Evolutionary conservation across 2,888 invertebrate genomes (phyloP).

Genomic region (Ectemnius lituratus): DNA sequence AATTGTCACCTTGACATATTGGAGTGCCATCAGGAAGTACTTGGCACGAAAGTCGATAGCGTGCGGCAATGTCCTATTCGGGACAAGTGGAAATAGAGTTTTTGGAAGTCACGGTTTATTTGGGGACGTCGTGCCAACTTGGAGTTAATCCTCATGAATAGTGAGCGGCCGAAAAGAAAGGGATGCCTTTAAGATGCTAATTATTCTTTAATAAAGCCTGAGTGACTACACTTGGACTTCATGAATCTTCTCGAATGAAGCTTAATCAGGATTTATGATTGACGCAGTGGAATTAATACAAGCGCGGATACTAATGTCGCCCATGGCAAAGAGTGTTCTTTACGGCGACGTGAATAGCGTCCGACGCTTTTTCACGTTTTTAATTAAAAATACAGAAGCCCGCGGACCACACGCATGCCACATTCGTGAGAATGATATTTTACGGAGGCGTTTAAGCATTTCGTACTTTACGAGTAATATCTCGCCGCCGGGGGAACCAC

Average conservation of each 20-base stretch:
- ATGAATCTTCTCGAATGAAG: background rate
- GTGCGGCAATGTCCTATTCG: background rate
- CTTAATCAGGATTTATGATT: constrained; percentile 23
- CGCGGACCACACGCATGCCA: constrained; percentile 22
- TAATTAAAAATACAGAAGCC: constrained; percentile 29
- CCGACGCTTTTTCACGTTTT: constrained; percentile 14
- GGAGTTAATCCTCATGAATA: background rate
- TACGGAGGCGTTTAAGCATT: constrained; percentile 25
- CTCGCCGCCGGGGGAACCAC: constrained; percentile 10
- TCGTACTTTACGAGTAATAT: constrained; percentile 37
- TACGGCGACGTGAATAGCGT: constrained; percentile 20
- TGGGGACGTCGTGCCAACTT: too few species aligned
- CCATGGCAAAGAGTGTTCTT: constrained; percentile 10
- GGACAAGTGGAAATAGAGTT: too few species aligned
- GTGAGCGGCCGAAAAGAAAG: background rate
- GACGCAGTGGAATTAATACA: constrained; percentile 11
- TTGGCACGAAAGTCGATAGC: background rate
- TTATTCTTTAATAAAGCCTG: background rate
- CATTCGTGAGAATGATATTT: constrained; percentile 31
- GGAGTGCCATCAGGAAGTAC: too few species aligned
- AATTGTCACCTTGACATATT: too few species aligned
- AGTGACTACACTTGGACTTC: background rate
- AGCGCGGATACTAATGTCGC: background rate
- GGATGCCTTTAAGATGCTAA: constrained; percentile 8
- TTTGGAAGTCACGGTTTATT: too few species aligned